Conservation (phyloP, 2,888 invertebrate species). For the Strigamia crassipes region DNA sequence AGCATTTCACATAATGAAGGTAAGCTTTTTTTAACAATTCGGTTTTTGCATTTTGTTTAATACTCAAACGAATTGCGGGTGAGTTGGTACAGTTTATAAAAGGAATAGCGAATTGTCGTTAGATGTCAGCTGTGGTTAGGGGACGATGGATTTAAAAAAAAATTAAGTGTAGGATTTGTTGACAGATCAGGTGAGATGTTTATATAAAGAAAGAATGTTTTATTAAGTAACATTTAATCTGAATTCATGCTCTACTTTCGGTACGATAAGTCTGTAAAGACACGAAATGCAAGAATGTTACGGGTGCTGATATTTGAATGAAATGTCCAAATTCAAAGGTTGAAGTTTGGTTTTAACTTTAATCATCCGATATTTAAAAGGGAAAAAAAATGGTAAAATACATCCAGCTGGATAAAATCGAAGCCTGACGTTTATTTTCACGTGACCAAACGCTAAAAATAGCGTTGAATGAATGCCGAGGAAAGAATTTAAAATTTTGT, state of each 20-base stretch:
- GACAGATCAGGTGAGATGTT: background rate
- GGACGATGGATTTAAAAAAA: background rate
- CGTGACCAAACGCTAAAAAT: no score
- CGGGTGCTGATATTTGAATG: background rate
- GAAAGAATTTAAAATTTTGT: background rate
- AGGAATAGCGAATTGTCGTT: background rate
- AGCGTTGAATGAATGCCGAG: background rate
- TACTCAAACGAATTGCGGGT: background rate
- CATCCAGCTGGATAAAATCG: background rate
- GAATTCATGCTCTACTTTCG: background rate
- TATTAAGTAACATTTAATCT: background rate
- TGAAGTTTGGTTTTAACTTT: background rate
- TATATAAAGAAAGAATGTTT: background rate
- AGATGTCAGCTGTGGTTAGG: background rate
- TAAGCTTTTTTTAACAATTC: background rate
- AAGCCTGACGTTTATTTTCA: background rate
- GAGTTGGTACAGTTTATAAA: background rate
- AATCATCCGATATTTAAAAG: background rate
- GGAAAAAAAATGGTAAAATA: background rate
- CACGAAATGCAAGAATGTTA: no score
- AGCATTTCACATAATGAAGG: background rate
- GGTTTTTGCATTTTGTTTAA: background rate
- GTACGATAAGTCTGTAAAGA: no score
- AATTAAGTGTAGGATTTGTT: conserved; percentile 3
- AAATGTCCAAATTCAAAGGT: conserved; percentile 4